A percentile compares a stretch with the other conserved stretches of the same genome.
Conservation (phyloP, 2,113 vertebrate genomes). For the Grammomys dolichurus region DNA sequence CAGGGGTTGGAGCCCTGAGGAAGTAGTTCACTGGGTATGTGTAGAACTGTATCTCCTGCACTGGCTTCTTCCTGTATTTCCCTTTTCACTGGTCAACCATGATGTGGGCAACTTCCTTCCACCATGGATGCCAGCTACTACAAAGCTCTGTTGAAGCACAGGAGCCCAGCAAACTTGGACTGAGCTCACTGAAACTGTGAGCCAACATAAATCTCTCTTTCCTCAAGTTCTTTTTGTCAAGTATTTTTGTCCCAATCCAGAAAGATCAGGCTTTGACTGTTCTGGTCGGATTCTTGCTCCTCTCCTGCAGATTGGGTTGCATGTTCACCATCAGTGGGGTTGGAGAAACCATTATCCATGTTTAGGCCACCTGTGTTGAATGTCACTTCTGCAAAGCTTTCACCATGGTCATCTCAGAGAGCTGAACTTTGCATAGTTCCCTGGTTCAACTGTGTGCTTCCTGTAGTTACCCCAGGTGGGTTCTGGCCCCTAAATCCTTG, state of each 20-base stretch:
- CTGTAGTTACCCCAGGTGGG: neutral
- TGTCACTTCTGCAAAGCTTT: neutral
- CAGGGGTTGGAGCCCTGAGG: neutral
- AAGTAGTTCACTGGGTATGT: neutral
- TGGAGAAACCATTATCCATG: neutral
- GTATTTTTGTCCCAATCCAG: neutral
- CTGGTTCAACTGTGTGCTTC: fast-evolving
- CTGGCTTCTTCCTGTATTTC: neutral
- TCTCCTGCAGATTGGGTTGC: neutral
- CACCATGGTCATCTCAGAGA: neutral
- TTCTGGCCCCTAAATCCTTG: neutral
- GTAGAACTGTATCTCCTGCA: neutral
- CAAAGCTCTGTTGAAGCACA: neutral
- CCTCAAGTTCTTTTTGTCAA: neutral
- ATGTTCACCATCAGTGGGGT: too few species aligned
- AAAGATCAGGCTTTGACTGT: neutral
- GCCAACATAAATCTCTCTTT: neutral
- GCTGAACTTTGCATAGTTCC: neutral
- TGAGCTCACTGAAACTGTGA: neutral
- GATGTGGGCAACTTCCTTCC: neutral
- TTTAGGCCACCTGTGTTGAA: neutral
- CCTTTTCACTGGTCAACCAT: neutral
- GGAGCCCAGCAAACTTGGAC: too few species aligned
- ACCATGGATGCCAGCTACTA: neutral
- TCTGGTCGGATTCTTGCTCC: fast-evolving